Evolutionary conservation across 1,140 invertebrate genomes (phyloP), one percentile per base, ranked within the genome.

Genomic region (Asbolus verrucosus): DNA sequence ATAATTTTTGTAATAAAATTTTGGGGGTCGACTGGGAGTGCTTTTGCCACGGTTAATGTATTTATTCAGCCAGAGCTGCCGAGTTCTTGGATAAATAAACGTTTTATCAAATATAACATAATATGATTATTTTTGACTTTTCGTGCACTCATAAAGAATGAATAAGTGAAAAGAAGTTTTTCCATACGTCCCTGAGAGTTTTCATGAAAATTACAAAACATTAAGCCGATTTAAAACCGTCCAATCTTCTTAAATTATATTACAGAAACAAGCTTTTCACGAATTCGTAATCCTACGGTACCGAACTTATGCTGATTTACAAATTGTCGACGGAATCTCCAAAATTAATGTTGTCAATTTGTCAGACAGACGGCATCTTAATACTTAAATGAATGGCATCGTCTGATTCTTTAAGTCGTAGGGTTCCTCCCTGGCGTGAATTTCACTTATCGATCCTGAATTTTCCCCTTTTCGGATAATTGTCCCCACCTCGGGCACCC

Each of bases 331-430:
- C 60, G 43, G 54, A 70, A 70, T 46, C 69, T 71, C 24, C 16
- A 67, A 71, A 70, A 71, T 71, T 67, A 71, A 71, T 71, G 69
- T 65, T 60, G 65, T 54, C 70, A 39, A 72, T 72, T 72, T 72
- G 27, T 72, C 70, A 72, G 21, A 63, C 30, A 41, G 41, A 41
- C 66, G 38, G 13, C 46, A 41, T 60, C 66, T 61, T 68, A 68
- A 61, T 68, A 60, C 66, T 61, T 18, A 18, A 50, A 68, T 61
- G 54, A 68, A 68, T 68, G 38, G 16, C 66, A 60, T 21, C 60
- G 60, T 5, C 46, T 30, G 19, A 54, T 27, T 54, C 46, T 54
- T 54, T 36, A 3, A 27, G 3, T 27, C 24, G n/a, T n/a, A n/a
- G n/a, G n/a, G n/a, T n/a, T n/a, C n/a, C n/a, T n/a, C 8, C 24